Conservation (phyloP, 1,140 invertebrate species). For the Orussus abietinus region DNA sequence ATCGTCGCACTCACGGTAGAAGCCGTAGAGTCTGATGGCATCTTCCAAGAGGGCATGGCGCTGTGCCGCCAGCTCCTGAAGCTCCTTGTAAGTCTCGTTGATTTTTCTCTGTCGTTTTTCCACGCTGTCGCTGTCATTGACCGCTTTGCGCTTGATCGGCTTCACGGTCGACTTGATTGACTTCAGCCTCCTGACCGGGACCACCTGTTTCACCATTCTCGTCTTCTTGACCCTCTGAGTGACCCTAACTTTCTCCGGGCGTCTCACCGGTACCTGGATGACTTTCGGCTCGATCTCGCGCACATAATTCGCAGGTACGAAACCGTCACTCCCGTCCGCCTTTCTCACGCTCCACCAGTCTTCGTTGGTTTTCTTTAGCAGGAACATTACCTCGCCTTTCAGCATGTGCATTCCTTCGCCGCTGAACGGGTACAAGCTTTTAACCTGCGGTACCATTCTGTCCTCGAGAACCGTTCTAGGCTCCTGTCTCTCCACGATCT, state of each 20-base stretch:
- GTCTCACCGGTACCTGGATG: constrained; percentile 76
- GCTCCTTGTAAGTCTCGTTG: constrained; percentile 74
- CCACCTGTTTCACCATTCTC: constrained; percentile 80
- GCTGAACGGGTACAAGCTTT: constrained; percentile 83
- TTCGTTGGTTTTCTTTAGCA: constrained; percentile 91
- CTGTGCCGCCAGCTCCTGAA: constrained; percentile 74
- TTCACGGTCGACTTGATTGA: constrained; percentile 53
- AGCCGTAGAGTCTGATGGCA: constrained; percentile 87
- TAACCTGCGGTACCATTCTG: constrained; percentile 83
- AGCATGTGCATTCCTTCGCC: constrained; percentile 90
- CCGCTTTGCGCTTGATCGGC: constrained; percentile 53
- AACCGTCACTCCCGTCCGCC: constrained; percentile 87
- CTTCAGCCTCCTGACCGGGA: constrained; percentile 65
- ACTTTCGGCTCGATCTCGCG: constrained; percentile 87
- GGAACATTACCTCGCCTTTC: constrained; percentile 85
- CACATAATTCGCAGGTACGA: constrained; percentile 97
- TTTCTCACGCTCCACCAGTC: constrained; percentile 99
- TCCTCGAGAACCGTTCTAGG: constrained; percentile 82
- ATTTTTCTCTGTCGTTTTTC: constrained; percentile 78
- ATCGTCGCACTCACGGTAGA: constrained; percentile 96
- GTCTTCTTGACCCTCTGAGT: constrained; percentile 86
- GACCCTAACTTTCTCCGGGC: constrained; percentile 77
- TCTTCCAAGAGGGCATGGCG: constrained; percentile 84
- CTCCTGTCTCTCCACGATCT: constrained; percentile 80
- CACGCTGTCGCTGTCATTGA: constrained; percentile 71